Evolutionary conservation across 2,797 vertebrate genomes (phyloP).

Genomic region (Caiman crocodilus): DNA sequence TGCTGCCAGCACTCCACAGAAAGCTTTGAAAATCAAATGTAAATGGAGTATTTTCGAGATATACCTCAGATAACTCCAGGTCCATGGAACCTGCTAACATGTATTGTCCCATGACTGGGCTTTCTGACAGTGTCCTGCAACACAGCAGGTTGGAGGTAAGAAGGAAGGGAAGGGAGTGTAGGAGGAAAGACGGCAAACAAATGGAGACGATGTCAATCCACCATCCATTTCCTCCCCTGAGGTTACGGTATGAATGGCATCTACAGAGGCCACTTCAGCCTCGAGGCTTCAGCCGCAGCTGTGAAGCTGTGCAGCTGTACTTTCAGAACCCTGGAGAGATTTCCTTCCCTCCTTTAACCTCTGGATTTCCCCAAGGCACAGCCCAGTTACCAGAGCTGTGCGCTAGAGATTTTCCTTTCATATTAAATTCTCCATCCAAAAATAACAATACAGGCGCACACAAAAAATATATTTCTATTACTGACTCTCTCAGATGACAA

Average conservation of each 20-base stretch:
- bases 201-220: rapidly evolving
- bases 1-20: conserved; percentile 52
- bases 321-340: neutral
- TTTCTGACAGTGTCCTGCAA: neutral
- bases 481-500: neutral
- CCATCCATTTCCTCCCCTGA: neutral
- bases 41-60: conserved; percentile 44
- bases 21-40: conserved; percentile 49
- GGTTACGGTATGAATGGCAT: neutral
- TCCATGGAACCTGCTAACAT: rapidly evolving
- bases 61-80: neutral
- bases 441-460: neutral
- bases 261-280: neutral
- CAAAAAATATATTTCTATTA: neutral
- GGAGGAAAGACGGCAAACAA: rapidly evolving
- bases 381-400: neutral
- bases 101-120: too few relatives aligned
- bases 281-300: rapidly evolving
- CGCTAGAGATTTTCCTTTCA: neutral
- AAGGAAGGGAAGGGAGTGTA: neutral
- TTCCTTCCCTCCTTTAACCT: neutral
- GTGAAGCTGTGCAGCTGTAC: neutral
- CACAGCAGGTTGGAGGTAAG: neutral
- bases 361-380: neutral
- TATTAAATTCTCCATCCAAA: neutral